Base-by-base conservation (phyloP, 2,888 invertebrate species). In the Sarcophaga caerulescens region DNA sequence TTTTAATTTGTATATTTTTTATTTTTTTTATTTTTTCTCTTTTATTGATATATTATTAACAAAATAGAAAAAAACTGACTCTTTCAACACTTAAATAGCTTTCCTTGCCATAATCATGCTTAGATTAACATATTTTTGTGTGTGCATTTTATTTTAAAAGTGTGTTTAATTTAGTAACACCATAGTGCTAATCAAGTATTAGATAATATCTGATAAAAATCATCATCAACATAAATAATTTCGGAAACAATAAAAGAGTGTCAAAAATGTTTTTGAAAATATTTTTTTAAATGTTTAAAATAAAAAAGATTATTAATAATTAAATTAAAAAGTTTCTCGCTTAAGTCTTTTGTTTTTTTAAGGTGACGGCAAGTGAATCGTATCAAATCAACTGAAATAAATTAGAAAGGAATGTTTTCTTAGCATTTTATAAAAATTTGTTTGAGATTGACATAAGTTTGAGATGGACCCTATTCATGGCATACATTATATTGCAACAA, bases 121-220 rank as follows among this genome's bases (percentile, higher is more conserved):
- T 77, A 76, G 25, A 75, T 77, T 77, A 47, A 19, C 60, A 77
- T 71, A 73, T 23, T 73, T 73, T 62, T 71, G 45, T 3, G 21
- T 5, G 10, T 59, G 35, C 35, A 35, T 35, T 35, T 10, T 0
- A 3, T 35, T 35, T 35, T 8, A 10, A 12, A 59, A n/a, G 3
- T 78, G n/a, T 62, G 35, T 62, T 78, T 52, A 25, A 59, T 25
- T 60, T 65, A 25, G 71, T 66, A 80, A 73, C 80, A 71, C 65
- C 57, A 59, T 11, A 60, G 70, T 77, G 82, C 35, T 76, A 77
- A 77, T 71, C 71, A 59, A 66, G 71, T 65, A 23, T 82, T 77
- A 60, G 59, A 65, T 66, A 82, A 71, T 81, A 52, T 11, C 4
- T 8, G 35, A 35, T 10, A 1, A 35, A 35, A 35, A 35, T 35